phyloP scores from a whole-genome alignment of 2,888 invertebrate genomes.

The Cryptus armator region DNA sequence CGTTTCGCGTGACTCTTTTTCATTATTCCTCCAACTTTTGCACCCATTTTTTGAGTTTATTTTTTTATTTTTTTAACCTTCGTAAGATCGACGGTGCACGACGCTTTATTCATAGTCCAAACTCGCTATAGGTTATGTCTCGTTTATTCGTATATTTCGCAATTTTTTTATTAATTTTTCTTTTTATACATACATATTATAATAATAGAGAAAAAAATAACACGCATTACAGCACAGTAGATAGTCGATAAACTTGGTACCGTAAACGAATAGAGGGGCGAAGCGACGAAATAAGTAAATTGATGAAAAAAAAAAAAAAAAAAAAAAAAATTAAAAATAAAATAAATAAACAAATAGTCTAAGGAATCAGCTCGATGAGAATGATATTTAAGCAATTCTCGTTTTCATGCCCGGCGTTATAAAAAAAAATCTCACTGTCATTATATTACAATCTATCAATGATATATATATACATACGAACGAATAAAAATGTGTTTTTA shows the following conservation, averaged over 20 bases:
- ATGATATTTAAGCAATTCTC: slow-evolving; percentile 83
- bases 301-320: slow-evolving; percentile 24
- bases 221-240: slow-evolving; percentile 54
- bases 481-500: slow-evolving; percentile 84
- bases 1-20: too few relatives aligned
- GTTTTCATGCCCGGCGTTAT: slow-evolving; percentile 84
- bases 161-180: slow-evolving; percentile 15
- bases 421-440: slow-evolving; percentile 83
- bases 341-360: slow-evolving; percentile 43
- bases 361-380: slow-evolving; percentile 66
- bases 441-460: slow-evolving; percentile 84
- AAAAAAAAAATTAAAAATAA: slow-evolving; percentile 50
- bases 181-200: slow-evolving; percentile 23
- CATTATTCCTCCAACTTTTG: too few relatives aligned
- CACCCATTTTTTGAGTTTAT: not conserved
- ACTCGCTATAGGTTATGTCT: not conserved
- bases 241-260: slow-evolving; percentile 49
- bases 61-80: not conserved
- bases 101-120: not conserved
- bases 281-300: slow-evolving; percentile 39
- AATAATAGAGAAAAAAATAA: slow-evolving; percentile 18
- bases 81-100: slow-evolving; percentile 2
- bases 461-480: slow-evolving; percentile 81
- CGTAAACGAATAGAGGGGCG: slow-evolving; percentile 47
- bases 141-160: not conserved